Base-by-base conservation (phyloP, 2,888 invertebrate species). In the Troglohyphantes excavatus region DNA sequence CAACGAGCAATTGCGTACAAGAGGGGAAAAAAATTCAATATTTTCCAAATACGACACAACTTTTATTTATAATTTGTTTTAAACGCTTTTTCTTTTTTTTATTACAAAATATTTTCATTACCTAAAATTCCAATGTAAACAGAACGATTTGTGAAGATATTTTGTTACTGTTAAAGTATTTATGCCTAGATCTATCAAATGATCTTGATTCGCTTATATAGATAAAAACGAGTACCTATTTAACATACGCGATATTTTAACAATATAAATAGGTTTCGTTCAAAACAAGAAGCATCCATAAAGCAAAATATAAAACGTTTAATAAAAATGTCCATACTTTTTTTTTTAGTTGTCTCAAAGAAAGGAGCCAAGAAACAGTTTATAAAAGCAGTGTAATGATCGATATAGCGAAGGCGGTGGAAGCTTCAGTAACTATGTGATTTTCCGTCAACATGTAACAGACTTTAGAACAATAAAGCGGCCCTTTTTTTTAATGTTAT, bases 401-500 rank as follows among this genome's bases (percentile, higher is more conserved):
- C 29, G 3, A 61, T 76, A 33, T 26, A 1, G 6, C n/a, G 43
- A 39, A 21, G 63, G 78, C 13, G 26, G 65, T 63, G 19, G n/a
- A 33, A 26, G 39, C 21, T n/a, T 39, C 39, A 39, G n/a, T 11
- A 72, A 27, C 61, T 21, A 33, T 2, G 39, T 0, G 26, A 33
- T 39, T 17, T 65, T 17, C 76, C 26, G 78, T 21, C 26, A 23
- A 23, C 33, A 26, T 21, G 78, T 65, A 78, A 78, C 63, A 63
- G 78, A 78, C 65, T 23, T 78, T 27, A 70, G 53, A 86, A 86
- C 86, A 86, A 86, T 86, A 86, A 86, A 86, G 26, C 59, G 59
- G 5, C 21, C 7, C 19, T 65, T 73, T 87, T 72, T 85, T 86
- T 70, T 61, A 79, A 88, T 88, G 81, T 88, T 73, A 59, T 75